Evolutionary conservation across 2,888 invertebrate species (phyloP).

Genomic region (Antitype chi): DNA sequence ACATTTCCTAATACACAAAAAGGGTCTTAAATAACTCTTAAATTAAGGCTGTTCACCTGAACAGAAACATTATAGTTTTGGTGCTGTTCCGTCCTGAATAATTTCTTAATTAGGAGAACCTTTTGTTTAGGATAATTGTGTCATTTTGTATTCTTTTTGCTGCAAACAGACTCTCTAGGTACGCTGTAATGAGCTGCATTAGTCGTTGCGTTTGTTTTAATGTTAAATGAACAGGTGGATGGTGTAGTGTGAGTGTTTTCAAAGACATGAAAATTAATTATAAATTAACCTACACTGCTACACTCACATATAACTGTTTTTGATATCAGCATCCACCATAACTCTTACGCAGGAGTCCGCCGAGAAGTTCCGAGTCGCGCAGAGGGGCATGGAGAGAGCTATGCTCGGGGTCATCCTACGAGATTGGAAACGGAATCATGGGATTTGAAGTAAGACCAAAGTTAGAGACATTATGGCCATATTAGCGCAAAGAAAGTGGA

Average conservation of each 20-base stretch:
- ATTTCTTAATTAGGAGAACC: conserved; percentile 84
- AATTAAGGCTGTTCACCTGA: conserved; percentile 61
- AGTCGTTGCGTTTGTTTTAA: conserved; percentile 7
- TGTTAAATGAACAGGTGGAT: background rate
- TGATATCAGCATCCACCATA: background rate
- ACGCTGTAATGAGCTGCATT: conserved; percentile 66
- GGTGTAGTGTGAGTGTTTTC: background rate
- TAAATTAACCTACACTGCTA: background rate
- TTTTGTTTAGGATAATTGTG: conserved; percentile 84
- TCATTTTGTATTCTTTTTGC: conserved; percentile 80
- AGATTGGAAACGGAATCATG: no score
- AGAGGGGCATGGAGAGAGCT: no score
- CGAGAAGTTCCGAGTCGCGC: no score
- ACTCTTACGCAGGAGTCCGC: no score
- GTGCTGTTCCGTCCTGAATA: conserved; percentile 72
- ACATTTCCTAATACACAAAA: conserved; percentile 59
- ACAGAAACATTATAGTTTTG: conserved; percentile 66
- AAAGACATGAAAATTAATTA: background rate
- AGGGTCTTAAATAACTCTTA: conserved; percentile 68
- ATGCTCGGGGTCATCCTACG: no score
- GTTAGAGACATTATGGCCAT: no score
- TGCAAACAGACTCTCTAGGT: conserved; percentile 73
- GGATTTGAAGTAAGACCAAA: no score
- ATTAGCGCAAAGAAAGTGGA: no score
- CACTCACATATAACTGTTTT: background rate